These are phyloP conservation scores for Brachyhypopomus gauderio DNA, from an alignment of 2,113 vertebrate species.

Conservation along the genomic window DNA sequence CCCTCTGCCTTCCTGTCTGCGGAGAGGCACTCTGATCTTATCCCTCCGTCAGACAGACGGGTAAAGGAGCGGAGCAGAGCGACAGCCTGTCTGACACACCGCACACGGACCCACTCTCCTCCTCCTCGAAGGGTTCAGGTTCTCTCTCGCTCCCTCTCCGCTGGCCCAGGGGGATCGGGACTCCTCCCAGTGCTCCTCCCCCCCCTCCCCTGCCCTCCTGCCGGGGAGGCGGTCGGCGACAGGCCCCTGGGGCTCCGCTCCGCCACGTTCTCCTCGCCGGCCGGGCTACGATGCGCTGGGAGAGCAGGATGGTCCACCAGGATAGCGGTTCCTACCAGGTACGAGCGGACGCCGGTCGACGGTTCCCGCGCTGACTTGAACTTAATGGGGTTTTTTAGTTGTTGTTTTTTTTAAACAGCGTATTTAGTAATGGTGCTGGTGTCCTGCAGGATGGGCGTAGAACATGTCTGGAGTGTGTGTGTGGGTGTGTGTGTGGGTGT, in stretches of 20 bases:
- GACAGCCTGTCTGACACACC: background rate
- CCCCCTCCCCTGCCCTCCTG: background rate
- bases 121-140: background rate
- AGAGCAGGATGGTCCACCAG: constrained; percentile 45
- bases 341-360: background rate
- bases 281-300: constrained; percentile 42
- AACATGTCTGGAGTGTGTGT: too few relatives aligned
- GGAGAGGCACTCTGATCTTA: constrained; percentile 70
- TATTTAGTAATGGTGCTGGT: too few relatives aligned
- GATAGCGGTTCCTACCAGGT: constrained; percentile 41
- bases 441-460: too few relatives aligned
- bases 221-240: background rate
- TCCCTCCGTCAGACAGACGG: constrained; percentile 47
- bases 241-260: background rate
- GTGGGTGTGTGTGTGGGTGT: too few relatives aligned
- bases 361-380: background rate
- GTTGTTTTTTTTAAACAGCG: too few relatives aligned
- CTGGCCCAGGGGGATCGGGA: background rate
- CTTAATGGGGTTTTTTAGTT: too few relatives aligned
- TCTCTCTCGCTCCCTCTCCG: background rate
- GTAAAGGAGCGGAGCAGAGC: background rate
- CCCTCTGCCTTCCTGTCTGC: constrained; percentile 51
- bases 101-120: background rate
- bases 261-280: constrained; percentile 5
- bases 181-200: background rate